Evolutionary conservation across 2,797 vertebrate species (phyloP).

Genomic region (Megalops cyprinoides): DNA sequence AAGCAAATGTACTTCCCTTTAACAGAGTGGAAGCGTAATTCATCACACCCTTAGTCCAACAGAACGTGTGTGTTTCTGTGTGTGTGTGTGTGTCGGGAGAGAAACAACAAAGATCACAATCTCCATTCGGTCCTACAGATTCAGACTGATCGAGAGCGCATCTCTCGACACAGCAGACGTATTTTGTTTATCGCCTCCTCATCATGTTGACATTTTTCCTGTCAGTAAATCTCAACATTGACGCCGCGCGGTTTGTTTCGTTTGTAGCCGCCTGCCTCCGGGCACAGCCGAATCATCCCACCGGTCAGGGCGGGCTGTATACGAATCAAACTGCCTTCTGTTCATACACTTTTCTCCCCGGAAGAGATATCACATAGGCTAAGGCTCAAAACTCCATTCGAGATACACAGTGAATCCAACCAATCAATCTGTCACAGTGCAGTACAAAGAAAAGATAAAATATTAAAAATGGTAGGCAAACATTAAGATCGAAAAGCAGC

Average conservation of each 20-base stretch:
- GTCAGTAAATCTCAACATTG: constrained; percentile 6
- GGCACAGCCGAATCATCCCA: neutral
- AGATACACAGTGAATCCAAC: constrained; percentile 9
- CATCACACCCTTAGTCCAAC: neutral
- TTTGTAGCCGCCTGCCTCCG: neutral
- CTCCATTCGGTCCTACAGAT: constrained; percentile 18
- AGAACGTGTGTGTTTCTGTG: constrained; percentile 7
- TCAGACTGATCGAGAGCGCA: neutral
- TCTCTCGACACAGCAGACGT: neutral
- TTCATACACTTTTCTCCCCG: neutral
- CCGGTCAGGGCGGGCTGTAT: neutral
- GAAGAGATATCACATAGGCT: neutral
- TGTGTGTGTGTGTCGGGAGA: constrained; percentile 33
- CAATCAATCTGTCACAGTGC: constrained; percentile 20
- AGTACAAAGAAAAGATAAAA: neutral
- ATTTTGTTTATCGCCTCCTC: neutral
- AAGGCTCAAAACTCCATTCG: neutral
- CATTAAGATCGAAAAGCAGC: neutral
- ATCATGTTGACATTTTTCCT: constrained; percentile 8
- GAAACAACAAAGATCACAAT: constrained; percentile 26
- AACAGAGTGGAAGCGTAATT: neutral
- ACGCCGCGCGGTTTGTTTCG: neutral
- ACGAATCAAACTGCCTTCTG: neutral
- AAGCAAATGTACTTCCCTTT: neutral
- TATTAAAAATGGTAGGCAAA: too few species aligned